Base-by-base conservation (phyloP, 2,888 invertebrate genomes). In the Clostera curtula region DNA sequence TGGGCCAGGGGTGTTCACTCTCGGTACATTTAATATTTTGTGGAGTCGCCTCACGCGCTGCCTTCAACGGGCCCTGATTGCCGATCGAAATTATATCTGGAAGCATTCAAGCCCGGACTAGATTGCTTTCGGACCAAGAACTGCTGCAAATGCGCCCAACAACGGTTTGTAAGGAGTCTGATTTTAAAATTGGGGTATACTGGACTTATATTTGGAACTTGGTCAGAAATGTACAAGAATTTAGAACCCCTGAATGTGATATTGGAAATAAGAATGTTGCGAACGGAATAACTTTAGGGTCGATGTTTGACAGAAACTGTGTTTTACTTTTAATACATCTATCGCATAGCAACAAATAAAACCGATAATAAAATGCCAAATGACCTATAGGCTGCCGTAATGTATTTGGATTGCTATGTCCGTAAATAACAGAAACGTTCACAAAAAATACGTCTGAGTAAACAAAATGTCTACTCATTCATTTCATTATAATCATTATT, bases 31-130 rank as follows among this genome's bases (percentile, higher is more conserved):
- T 74, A 70, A 76, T 76, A 79, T 77, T 74, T 79, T 75, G 67
- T 51, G 27, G 29, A 85, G 71, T 82, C 84, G 54, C 51, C 74
- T 80, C 84, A 85, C 85, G 84, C 80, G 65, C 72, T 69, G 56
- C 66, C 79, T 80, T 82, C 80, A 83, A 85, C 85, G 67, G 79
- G 51, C 63, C 66, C 75, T 85, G 85, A 85, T 85, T 85, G 85
- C 77, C 65, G 75, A 68, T 83, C 80, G 77, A 70, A 83, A 84
- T 83, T 80, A 84, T 83, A 83, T 83, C 79, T 80, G 62, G 65
- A 71, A 70, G 76, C 76, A 82, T 80, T 76, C 82, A 79, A 76
- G 79, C 40, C 66, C 49, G 66, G 69, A 68, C 75, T 73, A 77
- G 77, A 79, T 79, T 75, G 75, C 72, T 56, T 61, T 57, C 58